phyloP scores from a whole-genome alignment of 2,797 vertebrate species.

The Gymnopithys bicolor region DNA sequence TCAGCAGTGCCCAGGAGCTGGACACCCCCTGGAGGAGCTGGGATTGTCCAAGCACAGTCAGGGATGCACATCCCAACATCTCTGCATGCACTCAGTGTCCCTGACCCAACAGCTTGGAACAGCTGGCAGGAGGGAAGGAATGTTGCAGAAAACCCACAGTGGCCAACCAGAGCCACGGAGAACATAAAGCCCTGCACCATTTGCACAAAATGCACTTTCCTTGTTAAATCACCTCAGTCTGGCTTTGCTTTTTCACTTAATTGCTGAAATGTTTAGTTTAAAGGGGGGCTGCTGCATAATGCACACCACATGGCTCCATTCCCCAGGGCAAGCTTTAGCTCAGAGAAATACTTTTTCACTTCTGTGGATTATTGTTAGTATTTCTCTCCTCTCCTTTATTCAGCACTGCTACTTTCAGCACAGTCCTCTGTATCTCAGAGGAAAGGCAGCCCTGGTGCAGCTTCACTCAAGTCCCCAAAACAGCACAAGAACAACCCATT shows the following conservation, averaged over 20 bases:
- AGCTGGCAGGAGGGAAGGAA: neutral
- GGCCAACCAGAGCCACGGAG: neutral
- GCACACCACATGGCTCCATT: neutral
- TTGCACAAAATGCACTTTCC: fast-evolving
- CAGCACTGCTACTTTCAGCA: neutral
- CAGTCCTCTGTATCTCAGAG: neutral
- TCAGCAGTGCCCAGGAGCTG: neutral
- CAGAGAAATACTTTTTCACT: neutral
- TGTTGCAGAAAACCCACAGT: fast-evolving
- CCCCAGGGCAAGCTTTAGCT: neutral
- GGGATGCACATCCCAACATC: neutral
- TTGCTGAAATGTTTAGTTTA: neutral
- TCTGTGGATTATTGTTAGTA: neutral
- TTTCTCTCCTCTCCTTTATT: neutral
- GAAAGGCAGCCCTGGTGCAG: neutral
- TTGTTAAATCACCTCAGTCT: neutral
- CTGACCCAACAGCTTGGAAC: neutral
- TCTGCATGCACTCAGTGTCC: neutral
- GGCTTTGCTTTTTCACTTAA: neutral
- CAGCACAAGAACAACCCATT: fast-evolving
- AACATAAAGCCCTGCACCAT: neutral
- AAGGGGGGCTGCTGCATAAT: neutral
- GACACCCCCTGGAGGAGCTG: neutral
- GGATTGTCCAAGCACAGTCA: neutral
- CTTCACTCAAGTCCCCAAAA: neutral